Percentiles rank a stretch among this genome's conserved stretches.
These are phyloP conservation scores for Ceyx margarethae DNA, from an alignment of 2,113 vertebrate species.

Conservation along the genomic window DNA sequence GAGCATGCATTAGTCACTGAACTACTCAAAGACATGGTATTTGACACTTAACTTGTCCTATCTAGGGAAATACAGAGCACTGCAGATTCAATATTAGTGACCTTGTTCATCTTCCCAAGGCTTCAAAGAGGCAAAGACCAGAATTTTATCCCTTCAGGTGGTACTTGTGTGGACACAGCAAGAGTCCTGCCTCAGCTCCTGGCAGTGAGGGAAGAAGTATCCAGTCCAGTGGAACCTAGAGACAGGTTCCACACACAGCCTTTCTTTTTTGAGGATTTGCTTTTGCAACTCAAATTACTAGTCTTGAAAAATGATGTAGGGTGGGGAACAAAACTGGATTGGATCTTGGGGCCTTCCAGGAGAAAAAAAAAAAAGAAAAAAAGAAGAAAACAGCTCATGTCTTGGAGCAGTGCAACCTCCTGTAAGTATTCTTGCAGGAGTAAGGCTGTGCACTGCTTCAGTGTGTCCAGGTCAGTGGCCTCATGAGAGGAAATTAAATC, in stretches of 20 bases:
- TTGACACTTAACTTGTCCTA: background rate
- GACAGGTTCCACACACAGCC: background rate
- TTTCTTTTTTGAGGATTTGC: background rate
- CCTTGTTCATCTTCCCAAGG: background rate
- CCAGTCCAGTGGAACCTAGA: background rate
- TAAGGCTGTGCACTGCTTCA: background rate
- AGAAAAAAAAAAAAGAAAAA: background rate
- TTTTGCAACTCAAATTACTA: background rate
- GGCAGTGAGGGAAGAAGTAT: background rate
- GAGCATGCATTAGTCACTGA: background rate
- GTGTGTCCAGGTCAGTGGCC: constrained; percentile 45
- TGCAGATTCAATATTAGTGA: background rate
- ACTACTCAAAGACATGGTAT: background rate
- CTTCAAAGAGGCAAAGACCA: background rate
- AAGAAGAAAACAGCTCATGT: background rate
- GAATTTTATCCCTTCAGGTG: background rate
- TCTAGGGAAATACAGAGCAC: background rate
- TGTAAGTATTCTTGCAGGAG: background rate
- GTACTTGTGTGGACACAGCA: background rate
- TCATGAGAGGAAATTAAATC: constrained; percentile 13
- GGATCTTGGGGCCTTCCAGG: background rate
- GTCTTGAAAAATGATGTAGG: background rate
- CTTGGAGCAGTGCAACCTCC: background rate
- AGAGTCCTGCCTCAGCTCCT: background rate
- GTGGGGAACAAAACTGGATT: background rate